Base-by-base conservation (phyloP, 2,888 invertebrate genomes). In the Meandrusa payeni region DNA sequence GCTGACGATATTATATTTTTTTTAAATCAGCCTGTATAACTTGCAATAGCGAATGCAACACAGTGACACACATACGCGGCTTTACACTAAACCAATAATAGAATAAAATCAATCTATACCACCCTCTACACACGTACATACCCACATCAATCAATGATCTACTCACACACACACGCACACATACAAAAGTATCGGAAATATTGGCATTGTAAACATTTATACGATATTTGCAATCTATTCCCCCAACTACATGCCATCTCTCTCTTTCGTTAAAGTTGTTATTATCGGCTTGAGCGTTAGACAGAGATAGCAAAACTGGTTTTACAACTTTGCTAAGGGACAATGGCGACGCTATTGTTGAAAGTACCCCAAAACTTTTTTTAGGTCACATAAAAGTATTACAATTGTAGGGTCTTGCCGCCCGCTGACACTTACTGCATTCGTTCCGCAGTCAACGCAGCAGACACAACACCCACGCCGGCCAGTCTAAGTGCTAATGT, bases 51-150 rank as follows among this genome's bases (percentile, higher is more conserved):
- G 63, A 73, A 70, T 71, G 64, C 77, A 82, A 65, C 83, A 83
- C 85, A 85, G 74, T 85, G 86, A 86, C 83, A 86, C 79, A 86
- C 76, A 86, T 83, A 85, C 83, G 86, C 58, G 85, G 86, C 83
- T 86, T 80, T 80, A 81, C 72, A 76, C 78, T 85, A 86, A 86
- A 85, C 85, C 86, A 85, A 86, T 85, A 87, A 85, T 85, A 79
- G 72, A 83, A 85, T 78, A 73, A 82, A 87, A 85, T 83, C 85
- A 85, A 86, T 86, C 83, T 70, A 81, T 78, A 77, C 76, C 75
- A 77, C 81, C 85, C 85, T 83, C 85, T 76, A 55, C 50, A 72
- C 75, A 38, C 78, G 79, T 72, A 79, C 83, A 34, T 48, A 19
- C 38, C 48, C 43, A 65, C 39, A 46, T 53, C 70, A 80, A 82